Evolutionary conservation across 1,140 invertebrate genomes (phyloP).

Genomic region (Meloidogyne chitwoodi): DNA sequence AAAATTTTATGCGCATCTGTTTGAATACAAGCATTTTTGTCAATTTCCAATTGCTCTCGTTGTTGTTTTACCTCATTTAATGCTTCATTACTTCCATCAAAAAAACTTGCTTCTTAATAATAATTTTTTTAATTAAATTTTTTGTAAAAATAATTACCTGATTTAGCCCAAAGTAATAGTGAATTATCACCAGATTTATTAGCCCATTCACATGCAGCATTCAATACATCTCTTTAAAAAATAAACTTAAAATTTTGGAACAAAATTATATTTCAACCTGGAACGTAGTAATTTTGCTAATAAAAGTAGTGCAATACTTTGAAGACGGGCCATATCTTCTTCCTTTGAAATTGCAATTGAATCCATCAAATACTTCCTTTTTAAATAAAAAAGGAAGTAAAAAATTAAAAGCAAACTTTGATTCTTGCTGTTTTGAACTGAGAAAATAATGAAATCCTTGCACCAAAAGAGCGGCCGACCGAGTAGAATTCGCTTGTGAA

Average conservation of each 20-base stretch:
- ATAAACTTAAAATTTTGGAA: too few relatives aligned
- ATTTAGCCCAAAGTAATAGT: constrained; percentile 30
- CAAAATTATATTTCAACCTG: background rate
- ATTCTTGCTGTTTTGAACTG: constrained; percentile 27
- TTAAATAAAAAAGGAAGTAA: background rate
- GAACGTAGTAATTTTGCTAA: constrained; percentile 26
- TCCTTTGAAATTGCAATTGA: constrained; percentile 32
- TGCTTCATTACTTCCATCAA: constrained; percentile 8
- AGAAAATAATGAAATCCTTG: constrained; percentile 34
- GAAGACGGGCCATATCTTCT: constrained; percentile 33
- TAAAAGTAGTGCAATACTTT: constrained; percentile 27
- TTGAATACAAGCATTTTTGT: background rate
- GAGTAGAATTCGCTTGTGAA: constrained; percentile 23
- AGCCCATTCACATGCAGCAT: constrained; percentile 30
- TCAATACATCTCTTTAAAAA: constrained; percentile 26
- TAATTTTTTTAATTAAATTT: background rate
- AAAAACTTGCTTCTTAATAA: background rate
- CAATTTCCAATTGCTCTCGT: constrained; percentile 2
- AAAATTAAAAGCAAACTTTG: constrained; percentile 28
- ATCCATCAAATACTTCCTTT: constrained; percentile 35
- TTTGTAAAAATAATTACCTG: background rate
- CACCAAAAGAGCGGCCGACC: constrained; percentile 29
- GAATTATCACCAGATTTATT: constrained; percentile 25
- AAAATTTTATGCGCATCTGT: background rate
- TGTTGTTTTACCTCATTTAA: background rate